Percentiles rank a stretch among this genome's conserved stretches.
Conservation (phyloP, 2,797 vertebrate genomes). For the Salarias fasciatus region DNA sequence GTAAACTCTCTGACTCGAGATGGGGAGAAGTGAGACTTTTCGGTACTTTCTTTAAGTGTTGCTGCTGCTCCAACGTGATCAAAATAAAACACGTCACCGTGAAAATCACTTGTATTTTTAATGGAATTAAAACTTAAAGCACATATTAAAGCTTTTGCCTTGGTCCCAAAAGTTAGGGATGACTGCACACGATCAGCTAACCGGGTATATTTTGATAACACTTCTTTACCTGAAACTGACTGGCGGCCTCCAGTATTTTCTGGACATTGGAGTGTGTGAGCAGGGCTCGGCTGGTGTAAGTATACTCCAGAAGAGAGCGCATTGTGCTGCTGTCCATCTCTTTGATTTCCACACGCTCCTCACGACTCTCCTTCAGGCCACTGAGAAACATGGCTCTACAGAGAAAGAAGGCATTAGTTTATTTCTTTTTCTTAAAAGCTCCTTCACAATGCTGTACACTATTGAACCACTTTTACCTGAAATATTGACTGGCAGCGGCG, state of each 20-base stretch:
- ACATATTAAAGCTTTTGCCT: too few species aligned
- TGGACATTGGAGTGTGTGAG: slow-evolving; percentile 96
- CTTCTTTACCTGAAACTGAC: slow-evolving; percentile 93
- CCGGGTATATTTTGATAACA: not conserved
- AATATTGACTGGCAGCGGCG: slow-evolving; percentile 96
- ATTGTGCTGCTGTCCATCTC: slow-evolving; percentile 93
- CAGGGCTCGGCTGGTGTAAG: slow-evolving; percentile 92
- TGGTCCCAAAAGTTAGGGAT: too few species aligned
- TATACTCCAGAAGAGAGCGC: slow-evolving; percentile 92
- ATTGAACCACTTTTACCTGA: slow-evolving; percentile 86
- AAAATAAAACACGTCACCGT: too few species aligned
- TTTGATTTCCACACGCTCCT: slow-evolving; percentile 91
- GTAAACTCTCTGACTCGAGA: slow-evolving; percentile 1
- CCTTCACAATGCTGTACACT: not conserved
- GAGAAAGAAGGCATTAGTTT: slow-evolving; percentile 12
- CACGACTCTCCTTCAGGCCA: slow-evolving; percentile 92
- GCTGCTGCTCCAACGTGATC: too few species aligned
- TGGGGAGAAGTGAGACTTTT: not conserved
- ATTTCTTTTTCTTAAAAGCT: too few species aligned
- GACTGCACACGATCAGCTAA: not conserved
- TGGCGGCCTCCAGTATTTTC: slow-evolving; percentile 92
- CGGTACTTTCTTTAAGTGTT: too few species aligned
- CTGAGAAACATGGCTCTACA: slow-evolving; percentile 98
- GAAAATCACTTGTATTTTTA: too few species aligned
- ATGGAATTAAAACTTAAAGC: too few species aligned